A percentile compares a stretch with the other conserved stretches of the same genome.
phyloP scores from a whole-genome alignment of 2,113 vertebrate species.

The Excalfactoria chinensis region DNA sequence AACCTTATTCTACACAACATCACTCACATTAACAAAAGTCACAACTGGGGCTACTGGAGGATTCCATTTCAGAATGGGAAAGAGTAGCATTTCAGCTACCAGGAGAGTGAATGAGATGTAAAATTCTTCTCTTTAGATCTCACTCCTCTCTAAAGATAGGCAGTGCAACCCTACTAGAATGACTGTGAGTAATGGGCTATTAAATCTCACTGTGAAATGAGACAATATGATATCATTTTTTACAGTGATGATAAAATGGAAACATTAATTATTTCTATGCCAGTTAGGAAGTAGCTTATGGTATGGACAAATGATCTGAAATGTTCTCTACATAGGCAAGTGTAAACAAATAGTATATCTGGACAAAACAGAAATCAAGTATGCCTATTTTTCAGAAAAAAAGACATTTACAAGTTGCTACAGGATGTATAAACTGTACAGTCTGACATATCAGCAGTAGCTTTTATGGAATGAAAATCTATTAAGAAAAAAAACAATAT shows the following conservation, averaged over 20 bases:
- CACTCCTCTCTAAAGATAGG: slow-evolving; percentile 57
- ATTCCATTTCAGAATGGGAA: neutral
- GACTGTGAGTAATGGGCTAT: slow-evolving; percentile 78
- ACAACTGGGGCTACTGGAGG: neutral
- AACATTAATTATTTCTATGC: slow-evolving; percentile 70
- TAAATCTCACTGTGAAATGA: slow-evolving; percentile 77
- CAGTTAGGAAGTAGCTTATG: slow-evolving; percentile 63
- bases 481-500: neutral
- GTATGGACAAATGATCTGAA: slow-evolving; percentile 54
- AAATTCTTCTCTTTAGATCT: slow-evolving; percentile 18
- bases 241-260: slow-evolving; percentile 31
- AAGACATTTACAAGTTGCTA: neutral
- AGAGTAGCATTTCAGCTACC: neutral
- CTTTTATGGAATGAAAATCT: neutral
- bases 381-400: neutral
- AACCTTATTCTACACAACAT: neutral
- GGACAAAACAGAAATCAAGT: neutral
- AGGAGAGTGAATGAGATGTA: neutral
- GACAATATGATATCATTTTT: slow-evolving; percentile 67
- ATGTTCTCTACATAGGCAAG: slow-evolving; percentile 10
- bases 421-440: neutral
- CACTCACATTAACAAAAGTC: neutral
- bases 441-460: neutral
- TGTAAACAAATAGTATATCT: slow-evolving; percentile 42
- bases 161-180: slow-evolving; percentile 57